Conservation (phyloP, 1,140 invertebrate genomes). For the silkworm (Bombyx mori) region ASM3026992v2 NC_085130.1:1528501-1529000, state of each 20-base stretch:
- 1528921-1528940: too few species aligned
- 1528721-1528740: conserved; percentile 36
- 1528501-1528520: too few species aligned
- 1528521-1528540: too few species aligned
- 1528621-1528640: conserved; percentile 59
- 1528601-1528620: conserved; percentile 2
- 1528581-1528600: neutral
- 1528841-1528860: conserved; percentile 6
- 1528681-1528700: conserved; percentile 58
- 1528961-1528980: too few species aligned
- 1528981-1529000: too few species aligned
- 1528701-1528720: conserved; percentile 68
- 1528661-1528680: conserved; percentile 33
- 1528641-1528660: conserved; percentile 43
- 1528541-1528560: too few species aligned
- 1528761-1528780: conserved; percentile 44
- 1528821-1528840: conserved; percentile 36
- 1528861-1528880: too few species aligned
- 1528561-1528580: neutral
- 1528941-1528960: too few species aligned
- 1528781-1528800: conserved; percentile 24
- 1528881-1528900: too few species aligned
- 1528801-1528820: conserved; percentile 27
- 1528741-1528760: conserved; percentile 10
- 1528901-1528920: too few species aligned